phyloP scores from a whole-genome alignment of 2,888 invertebrate genomes.

The Cyrtodaria siliqua region DNA sequence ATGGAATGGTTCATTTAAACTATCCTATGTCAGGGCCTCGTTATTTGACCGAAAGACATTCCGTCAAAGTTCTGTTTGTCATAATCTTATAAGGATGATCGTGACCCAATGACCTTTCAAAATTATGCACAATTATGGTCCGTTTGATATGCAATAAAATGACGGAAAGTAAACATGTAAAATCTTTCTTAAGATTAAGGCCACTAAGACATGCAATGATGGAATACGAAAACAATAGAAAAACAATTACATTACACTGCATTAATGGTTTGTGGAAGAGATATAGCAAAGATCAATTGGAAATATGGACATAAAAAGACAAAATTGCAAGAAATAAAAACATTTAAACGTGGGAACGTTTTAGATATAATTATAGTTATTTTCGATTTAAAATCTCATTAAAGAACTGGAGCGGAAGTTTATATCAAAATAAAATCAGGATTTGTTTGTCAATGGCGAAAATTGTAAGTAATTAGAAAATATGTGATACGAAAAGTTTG shows the following conservation, averaged over 20 bases:
- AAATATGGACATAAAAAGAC: conserved; percentile 6
- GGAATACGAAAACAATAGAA: conserved; percentile 7
- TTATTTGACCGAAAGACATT: too few relatives aligned
- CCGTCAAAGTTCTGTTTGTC: background rate
- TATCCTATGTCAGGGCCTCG: too few relatives aligned
- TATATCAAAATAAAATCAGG: background rate
- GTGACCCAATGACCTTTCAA: conserved; percentile 11
- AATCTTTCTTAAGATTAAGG: background rate
- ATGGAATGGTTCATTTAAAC: too few relatives aligned
- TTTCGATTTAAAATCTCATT: conserved; percentile 32
- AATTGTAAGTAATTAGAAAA: background rate
- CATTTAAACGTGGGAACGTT: conserved; percentile 32
- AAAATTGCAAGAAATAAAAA: conserved; percentile 13
- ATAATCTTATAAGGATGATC: background rate
- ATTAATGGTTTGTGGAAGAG: background rate
- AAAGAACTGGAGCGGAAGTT: conserved; percentile 24
- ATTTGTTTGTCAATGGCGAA: background rate
- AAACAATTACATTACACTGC: conserved; percentile 15
- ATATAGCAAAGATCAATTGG: too few relatives aligned
- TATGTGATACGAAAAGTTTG: too few relatives aligned
- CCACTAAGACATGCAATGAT: background rate
- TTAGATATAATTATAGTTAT: conserved; percentile 32
- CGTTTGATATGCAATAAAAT: background rate
- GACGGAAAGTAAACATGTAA: background rate
- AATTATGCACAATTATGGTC: conserved; percentile 23